A percentile compares a stretch with the other conserved stretches of the same genome.
phyloP scores from a whole-genome alignment of 2,888 invertebrate species.

The Danaus chrysippus region DNA sequence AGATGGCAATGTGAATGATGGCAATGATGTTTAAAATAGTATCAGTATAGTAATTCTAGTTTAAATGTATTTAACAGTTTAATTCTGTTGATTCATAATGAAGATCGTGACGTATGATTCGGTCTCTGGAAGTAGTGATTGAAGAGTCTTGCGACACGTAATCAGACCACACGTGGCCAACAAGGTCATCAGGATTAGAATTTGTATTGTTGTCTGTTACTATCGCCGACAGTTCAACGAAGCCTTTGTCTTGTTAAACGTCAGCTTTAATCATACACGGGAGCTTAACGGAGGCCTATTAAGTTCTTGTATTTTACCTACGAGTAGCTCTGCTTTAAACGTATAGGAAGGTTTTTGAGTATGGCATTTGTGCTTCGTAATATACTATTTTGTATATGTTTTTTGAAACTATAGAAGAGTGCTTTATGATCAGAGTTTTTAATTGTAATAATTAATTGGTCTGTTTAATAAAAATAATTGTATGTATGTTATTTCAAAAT shows the following conservation, averaged over 20 bases:
- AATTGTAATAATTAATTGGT: too few relatives aligned
- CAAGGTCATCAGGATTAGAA: constrained; percentile 38
- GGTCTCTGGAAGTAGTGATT: constrained; percentile 38
- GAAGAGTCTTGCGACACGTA: constrained; percentile 41
- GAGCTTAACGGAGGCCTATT: constrained; percentile 3
- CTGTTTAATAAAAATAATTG: too few relatives aligned
- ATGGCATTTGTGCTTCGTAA: not conserved
- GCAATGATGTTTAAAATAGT: too few relatives aligned
- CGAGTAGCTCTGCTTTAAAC: not conserved
- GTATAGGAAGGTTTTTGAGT: not conserved
- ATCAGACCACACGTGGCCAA: constrained; percentile 51
- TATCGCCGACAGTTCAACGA: constrained; percentile 16
- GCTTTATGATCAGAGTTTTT: too few relatives aligned
- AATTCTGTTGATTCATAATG: constrained; percentile 19
- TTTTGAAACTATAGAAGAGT: too few relatives aligned
- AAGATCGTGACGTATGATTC: constrained; percentile 27
- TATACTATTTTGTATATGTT: too few relatives aligned
- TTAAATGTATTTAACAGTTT: not conserved
- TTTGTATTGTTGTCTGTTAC: constrained; percentile 11
- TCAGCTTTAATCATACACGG: constrained; percentile 2
- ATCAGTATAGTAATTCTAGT: not conserved
- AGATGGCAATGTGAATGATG: too few relatives aligned
- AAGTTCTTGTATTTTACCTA: not conserved
- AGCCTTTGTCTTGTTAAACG: constrained; percentile 15
- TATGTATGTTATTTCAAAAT: too few relatives aligned